Base-by-base conservation (phyloP, 1,140 invertebrate species). In the Theocolax elegans region DNA sequence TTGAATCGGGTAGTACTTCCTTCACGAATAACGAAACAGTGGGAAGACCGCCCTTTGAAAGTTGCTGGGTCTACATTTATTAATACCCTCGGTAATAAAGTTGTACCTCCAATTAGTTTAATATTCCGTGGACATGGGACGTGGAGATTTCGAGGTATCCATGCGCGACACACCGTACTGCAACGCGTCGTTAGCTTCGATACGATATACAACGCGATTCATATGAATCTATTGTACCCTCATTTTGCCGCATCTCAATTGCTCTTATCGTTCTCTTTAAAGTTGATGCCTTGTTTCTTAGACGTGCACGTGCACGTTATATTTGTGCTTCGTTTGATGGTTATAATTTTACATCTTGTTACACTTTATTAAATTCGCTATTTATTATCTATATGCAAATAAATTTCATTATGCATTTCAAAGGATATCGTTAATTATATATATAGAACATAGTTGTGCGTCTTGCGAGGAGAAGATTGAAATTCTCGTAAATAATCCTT, bases 31-130 rank as follows among this genome's bases (percentile, higher is more conserved):
- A n/a, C n/a, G n/a, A n/a, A n/a, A n/a, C n/a, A n/a, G n/a, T n/a
- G n/a, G n/a, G n/a, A n/a, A n/a, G n/a, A n/a, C n/a, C n/a, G n/a
- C n/a, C n/a, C n/a, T n/a, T n/a, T n/a, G n/a, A n/a, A n/a, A n/a
- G n/a, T n/a, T n/a, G n/a, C n/a, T n/a, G n/a, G n/a, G n/a, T n/a
- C n/a, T n/a, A n/a, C n/a, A n/a, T n/a, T n/a, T n/a, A n/a, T n/a
- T n/a, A n/a, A n/a, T n/a, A n/a, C n/a, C n/a, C n/a, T n/a, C 76
- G 74, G 77, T 83, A 85, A 85, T 85, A 83, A 82, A 83, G 80
- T 83, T 83, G 80, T 82, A 82, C 73, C 76, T 76, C 77, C 78
- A 83, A 83, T 85, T 85, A 85, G 79, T 68, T 71, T 77, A 76
- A 79, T 77, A 53, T 74, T 70, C 72, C 68, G 48, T 71, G 23